These are phyloP conservation scores for Heptranchias perlo DNA, from an alignment of 2,113 vertebrate species.

Conservation along the genomic window DNA sequence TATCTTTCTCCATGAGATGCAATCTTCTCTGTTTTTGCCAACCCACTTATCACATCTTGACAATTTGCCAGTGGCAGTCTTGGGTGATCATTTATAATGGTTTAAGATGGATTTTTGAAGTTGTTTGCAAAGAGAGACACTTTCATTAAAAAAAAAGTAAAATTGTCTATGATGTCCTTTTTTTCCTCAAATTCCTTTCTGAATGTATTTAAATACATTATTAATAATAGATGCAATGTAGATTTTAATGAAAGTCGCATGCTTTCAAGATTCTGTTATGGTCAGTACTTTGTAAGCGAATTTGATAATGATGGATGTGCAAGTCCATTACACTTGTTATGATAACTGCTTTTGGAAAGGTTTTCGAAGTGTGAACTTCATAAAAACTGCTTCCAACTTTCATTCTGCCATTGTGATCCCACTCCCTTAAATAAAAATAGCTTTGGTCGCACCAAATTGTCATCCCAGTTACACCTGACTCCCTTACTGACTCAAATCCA, in stretches of 20 bases:
- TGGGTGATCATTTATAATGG: neutral
- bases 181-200: neutral
- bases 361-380: neutral
- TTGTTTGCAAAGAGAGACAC: slow-evolving; percentile 3
- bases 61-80: slow-evolving; percentile 22
- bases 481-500: no score
- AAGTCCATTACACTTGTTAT: neutral
- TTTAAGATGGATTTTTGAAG: slow-evolving; percentile 23
- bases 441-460: no score
- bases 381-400: neutral
- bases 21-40: slow-evolving; percentile 31
- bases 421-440: neutral
- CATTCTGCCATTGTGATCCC: neutral
- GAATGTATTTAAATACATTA: neutral
- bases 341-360: neutral
- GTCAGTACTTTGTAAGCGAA: neutral
- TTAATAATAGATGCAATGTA: neutral
- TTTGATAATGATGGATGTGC: neutral
- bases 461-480: neutral
- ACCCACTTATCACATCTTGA: slow-evolving; percentile 35
- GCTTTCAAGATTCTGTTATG: neutral
- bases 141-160: neutral
- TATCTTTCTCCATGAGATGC: slow-evolving; percentile 11
- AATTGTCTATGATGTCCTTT: neutral
- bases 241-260: neutral